Evolutionary conservation across 2,888 invertebrate species (phyloP).

Genomic region (Cremastinae sp.): DNA sequence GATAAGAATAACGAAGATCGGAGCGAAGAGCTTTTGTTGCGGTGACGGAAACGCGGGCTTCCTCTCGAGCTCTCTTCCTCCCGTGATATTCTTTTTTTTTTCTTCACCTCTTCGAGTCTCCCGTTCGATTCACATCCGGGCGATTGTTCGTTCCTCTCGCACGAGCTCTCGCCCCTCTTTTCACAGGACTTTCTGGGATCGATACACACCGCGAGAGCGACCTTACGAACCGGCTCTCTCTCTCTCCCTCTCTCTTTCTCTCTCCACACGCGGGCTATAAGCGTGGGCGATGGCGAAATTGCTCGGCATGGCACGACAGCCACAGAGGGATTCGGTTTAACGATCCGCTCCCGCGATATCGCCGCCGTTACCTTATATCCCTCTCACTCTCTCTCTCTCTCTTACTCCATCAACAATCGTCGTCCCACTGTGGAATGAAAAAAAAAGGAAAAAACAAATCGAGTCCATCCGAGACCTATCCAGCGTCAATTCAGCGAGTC

Average conservation of each 20-base stretch:
- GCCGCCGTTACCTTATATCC: conserved; percentile 54
- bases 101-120: background rate
- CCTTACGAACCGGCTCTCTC: conserved; percentile 38
- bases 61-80: conserved; percentile 20
- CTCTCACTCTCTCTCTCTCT: conserved; percentile 46
- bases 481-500: too few relatives aligned
- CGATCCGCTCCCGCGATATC: conserved; percentile 55
- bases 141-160: conserved; percentile 18
- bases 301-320: conserved; percentile 62
- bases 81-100: conserved; percentile 12
- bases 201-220: conserved; percentile 51
- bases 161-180: conserved; percentile 42
- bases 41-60: conserved; percentile 37
- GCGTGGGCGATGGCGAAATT: conserved; percentile 43
- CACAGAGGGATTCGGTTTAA: conserved; percentile 53
- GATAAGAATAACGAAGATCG: conserved; percentile 69
- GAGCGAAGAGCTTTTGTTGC: conserved; percentile 63
- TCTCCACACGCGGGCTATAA: conserved; percentile 5
- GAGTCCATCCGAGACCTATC: background rate
- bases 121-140: background rate
- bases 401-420: conserved; percentile 12
- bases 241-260: conserved; percentile 10
- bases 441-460: background rate
- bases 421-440: background rate
- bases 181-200: conserved; percentile 45